Evolutionary conservation across 30 jellyfish, hydroid and myxozoan genomes (phyloP), one percentile per base, ranked within the genome.

Genomic region (Euphysa ruthae): DNA sequence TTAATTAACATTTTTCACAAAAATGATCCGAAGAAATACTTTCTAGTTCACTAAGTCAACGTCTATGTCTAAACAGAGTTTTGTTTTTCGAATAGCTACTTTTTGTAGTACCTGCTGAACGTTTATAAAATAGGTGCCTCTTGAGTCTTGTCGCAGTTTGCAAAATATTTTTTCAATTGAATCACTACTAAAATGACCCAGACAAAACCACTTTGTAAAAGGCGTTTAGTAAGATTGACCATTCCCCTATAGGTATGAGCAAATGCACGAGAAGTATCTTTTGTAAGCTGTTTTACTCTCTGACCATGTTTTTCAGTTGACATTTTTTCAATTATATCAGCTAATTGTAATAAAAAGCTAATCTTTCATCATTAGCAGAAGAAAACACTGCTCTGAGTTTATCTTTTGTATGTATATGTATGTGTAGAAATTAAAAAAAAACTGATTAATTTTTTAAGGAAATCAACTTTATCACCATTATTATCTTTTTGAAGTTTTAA

Each of bases 101-200:
- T 46, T 46, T 56, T 56, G 4, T 23, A 56, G 29, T 22, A 56
- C 29, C 4, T 56, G 70, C 70, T 56, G 70, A 56, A 56, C 58
- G 25, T 56, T 56, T 25, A 56, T 56, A 29, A 56, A 56, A 29
- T 56, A 56, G 42, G 56, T 56, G 19, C 70, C 56, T 16, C 70
- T 42, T 56, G 70, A 56, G n/a, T 42, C 70, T 56, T 56, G 70
- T 29, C 51, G 18, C n/a, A n/a, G n/a, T n/a, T n/a, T n/a, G 20
- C 52, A 32, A 46, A 46, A 46, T 10, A 29, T 29, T 46, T 46
- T 8, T 8, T 46, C 8, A 8, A 46, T 46, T n/a, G 60, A 29
- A 8, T 46, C 60, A 46, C 60, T 46, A 46, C 28, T 46, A 46
- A 46, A 46, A 46, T 46, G 60, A n/a, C 2, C 60, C 18, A 46